phyloP scores from a whole-genome alignment of 2,797 vertebrate genomes.

The Dallia pectoralis region DNA sequence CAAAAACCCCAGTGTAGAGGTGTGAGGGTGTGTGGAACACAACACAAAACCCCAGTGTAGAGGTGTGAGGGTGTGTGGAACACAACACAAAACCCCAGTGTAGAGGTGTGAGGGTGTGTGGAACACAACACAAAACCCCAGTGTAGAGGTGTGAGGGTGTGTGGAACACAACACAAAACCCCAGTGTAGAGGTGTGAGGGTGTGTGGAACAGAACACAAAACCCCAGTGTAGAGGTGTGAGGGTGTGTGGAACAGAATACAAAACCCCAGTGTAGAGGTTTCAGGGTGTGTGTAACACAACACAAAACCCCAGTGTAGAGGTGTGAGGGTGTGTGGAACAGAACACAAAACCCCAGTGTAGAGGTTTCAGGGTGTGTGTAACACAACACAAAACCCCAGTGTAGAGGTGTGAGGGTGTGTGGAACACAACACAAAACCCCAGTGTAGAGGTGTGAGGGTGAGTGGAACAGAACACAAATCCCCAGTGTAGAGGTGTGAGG shows the following conservation, averaged over 20 bases:
- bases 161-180: slow-evolving; percentile 54
- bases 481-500: slow-evolving; percentile 55
- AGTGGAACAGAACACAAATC: slow-evolving; percentile 55
- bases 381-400: slow-evolving; percentile 49
- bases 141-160: slow-evolving; percentile 56
- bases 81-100: slow-evolving; percentile 49
- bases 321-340: slow-evolving; percentile 59
- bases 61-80: slow-evolving; percentile 59
- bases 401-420: slow-evolving; percentile 56
- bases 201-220: slow-evolving; percentile 55
- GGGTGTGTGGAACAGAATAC: slow-evolving; percentile 57
- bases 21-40: slow-evolving; percentile 57
- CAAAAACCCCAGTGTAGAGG: slow-evolving; percentile 52
- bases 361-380: slow-evolving; percentile 59
- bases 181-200: slow-evolving; percentile 53
- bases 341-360: slow-evolving; percentile 48
- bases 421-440: slow-evolving; percentile 53
- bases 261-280: slow-evolving; percentile 49
- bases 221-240: slow-evolving; percentile 54
- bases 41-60: slow-evolving; percentile 50
- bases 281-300: slow-evolving; percentile 56
- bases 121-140: slow-evolving; percentile 53
- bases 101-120: slow-evolving; percentile 56
- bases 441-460: slow-evolving; percentile 54
- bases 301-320: slow-evolving; percentile 52